Conservation (phyloP, 2,113 vertebrate species). For the Cricetomys ansorgei region DNA sequence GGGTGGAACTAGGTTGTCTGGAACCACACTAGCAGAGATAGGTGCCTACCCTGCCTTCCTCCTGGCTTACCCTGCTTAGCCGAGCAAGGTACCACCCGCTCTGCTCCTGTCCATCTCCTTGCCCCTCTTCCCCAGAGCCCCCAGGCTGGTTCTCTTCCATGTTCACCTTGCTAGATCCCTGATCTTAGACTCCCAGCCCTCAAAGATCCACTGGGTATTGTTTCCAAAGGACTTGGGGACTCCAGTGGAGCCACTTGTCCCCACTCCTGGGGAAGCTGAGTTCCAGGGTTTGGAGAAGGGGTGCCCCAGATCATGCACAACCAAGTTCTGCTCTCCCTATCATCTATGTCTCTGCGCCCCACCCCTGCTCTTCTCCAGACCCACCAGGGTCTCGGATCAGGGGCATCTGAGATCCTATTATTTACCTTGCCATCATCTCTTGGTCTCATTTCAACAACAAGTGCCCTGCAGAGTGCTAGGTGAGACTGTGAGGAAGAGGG, state of each 20-base stretch:
- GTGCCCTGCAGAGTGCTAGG: neutral
- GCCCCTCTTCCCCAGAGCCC: neutral
- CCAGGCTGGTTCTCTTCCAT: neutral
- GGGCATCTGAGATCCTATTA: neutral
- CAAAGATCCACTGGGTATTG: neutral
- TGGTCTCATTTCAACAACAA: neutral
- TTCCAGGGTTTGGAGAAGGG: neutral
- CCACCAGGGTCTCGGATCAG: neutral
- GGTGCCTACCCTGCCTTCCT: neutral
- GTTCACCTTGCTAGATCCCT: neutral
- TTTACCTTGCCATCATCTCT: neutral
- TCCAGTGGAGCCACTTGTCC: neutral
- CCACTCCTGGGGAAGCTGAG: neutral
- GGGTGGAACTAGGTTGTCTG: neutral
- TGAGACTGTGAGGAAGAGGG: neutral
- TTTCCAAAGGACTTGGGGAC: neutral
- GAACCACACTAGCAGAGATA: rapidly evolving
- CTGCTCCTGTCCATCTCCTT: neutral
- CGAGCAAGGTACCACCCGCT: neutral
- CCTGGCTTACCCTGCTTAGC: neutral
- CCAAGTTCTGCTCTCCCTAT: neutral
- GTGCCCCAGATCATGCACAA: neutral
- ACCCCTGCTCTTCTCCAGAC: neutral
- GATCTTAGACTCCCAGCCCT: neutral
- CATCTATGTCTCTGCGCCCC: neutral